phyloP scores from a whole-genome alignment of 1,140 invertebrate genomes.

The Aporrectodea caliginosa region DNA sequence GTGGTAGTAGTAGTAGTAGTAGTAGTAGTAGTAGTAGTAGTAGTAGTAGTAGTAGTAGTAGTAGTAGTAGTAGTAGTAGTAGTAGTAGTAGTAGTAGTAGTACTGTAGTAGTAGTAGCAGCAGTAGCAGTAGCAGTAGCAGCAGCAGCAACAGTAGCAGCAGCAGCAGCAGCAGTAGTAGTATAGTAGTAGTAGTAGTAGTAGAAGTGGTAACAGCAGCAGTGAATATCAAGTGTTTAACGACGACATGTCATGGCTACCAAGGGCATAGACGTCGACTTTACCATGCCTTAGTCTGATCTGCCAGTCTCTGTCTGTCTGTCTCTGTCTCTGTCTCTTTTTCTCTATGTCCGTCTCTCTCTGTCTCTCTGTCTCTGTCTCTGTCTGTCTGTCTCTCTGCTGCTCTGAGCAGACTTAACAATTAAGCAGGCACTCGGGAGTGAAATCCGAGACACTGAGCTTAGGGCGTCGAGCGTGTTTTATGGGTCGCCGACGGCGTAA shows the following conservation, averaged over 20 bases:
- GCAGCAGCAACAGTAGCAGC: background rate
- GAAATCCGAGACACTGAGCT: too few species aligned
- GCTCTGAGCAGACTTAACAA: background rate
- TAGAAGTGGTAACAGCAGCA: too few species aligned
- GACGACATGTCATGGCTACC: too few species aligned
- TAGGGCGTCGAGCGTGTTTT: background rate
- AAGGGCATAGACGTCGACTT: too few species aligned
- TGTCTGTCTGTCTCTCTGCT: background rate
- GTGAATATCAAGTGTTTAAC: too few species aligned
- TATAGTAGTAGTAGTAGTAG: too few species aligned
- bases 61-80: slow-evolving; percentile 2
- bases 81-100: slow-evolving; percentile 2
- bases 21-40: slow-evolving; percentile 2
- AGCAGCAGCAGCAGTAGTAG: background rate
- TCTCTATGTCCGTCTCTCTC: background rate
- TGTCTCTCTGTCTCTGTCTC: background rate
- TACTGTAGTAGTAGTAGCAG: background rate
- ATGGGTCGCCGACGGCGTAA: background rate
- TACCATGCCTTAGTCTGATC: too few species aligned
- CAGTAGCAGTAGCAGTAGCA: background rate
- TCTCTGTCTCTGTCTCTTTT: background rate
- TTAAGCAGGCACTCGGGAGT: too few species aligned
- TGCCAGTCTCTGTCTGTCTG: too few species aligned
- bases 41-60: slow-evolving; percentile 3
- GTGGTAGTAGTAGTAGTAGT: background rate